phyloP scores from a whole-genome alignment of 2,797 vertebrate species.

The Anguilla anguilla region DNA sequence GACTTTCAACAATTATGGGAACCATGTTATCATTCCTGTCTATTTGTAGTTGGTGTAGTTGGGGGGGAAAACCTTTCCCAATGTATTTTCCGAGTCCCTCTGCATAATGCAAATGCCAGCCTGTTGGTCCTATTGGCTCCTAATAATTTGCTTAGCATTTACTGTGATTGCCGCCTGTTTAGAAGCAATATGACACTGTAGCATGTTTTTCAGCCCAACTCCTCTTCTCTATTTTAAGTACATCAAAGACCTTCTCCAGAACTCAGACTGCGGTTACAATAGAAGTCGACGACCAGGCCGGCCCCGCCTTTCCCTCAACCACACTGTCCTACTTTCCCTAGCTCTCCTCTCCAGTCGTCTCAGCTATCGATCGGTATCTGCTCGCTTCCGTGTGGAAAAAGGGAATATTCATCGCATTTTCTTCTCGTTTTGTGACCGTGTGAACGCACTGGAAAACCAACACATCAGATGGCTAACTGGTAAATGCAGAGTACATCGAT shows the following conservation, averaged over 20 bases:
- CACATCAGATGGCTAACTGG: conserved; percentile 68
- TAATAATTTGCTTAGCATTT: background rate
- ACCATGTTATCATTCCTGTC: background rate
- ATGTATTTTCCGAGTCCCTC: background rate
- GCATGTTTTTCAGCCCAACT: background rate
- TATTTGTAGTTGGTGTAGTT: background rate
- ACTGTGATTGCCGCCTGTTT: background rate
- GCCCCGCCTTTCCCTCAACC: conserved; percentile 66
- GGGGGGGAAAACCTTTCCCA: background rate
- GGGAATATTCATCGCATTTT: conserved; percentile 78
- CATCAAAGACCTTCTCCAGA: conserved; percentile 67
- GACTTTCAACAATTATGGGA: background rate
- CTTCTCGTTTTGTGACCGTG: conserved; percentile 71
- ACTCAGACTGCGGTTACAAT: conserved; percentile 52
- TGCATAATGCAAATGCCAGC: background rate
- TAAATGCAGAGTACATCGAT: conserved; percentile 40
- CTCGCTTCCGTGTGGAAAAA: conserved; percentile 72
- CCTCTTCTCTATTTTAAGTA: conserved; percentile 49
- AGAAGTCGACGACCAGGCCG: conserved; percentile 65
- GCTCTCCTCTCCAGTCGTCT: conserved; percentile 66
- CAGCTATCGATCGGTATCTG: conserved; percentile 72
- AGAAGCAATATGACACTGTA: background rate
- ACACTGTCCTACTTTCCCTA: conserved; percentile 71
- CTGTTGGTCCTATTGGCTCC: too few relatives aligned
- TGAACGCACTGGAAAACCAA: conserved; percentile 60